Conservation (phyloP, 2,797 vertebrate genomes). For the Bradypodion pumilum region DNA sequence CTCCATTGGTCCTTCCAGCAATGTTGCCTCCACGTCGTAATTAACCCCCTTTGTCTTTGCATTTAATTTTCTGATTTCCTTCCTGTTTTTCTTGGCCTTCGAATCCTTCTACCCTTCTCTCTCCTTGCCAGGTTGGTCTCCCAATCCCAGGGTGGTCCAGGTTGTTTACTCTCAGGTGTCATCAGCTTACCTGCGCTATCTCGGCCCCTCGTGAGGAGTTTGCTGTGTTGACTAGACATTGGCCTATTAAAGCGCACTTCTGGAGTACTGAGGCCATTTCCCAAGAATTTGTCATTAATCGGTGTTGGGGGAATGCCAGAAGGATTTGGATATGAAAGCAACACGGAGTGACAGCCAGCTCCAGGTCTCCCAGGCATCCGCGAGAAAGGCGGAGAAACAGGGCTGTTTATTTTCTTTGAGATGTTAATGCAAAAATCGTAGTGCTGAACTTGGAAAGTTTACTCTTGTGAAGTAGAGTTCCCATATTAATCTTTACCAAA, state of each 20-base stretch:
- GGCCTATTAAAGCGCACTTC: conserved; percentile 60
- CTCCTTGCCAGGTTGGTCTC: conserved; percentile 19
- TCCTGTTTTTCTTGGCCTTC: conserved; percentile 65
- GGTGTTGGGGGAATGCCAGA: conserved; percentile 40
- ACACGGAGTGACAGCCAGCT: conserved; percentile 9
- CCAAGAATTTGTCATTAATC: conserved; percentile 50
- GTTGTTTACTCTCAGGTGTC: conserved; percentile 40
- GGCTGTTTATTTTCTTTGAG: too few species aligned
- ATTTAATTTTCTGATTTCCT: conserved; percentile 50
- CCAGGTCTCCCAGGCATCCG: conserved; percentile 6
- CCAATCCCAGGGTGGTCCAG: conserved; percentile 51
- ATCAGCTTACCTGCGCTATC: not conserved
- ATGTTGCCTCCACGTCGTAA: conserved; percentile 45
- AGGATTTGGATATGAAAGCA: conserved; percentile 29
- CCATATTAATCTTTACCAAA: too few species aligned
- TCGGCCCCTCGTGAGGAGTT: conserved; percentile 15
- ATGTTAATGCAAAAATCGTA: too few species aligned
- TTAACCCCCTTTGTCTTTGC: conserved; percentile 69
- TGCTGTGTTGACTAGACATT: conserved; percentile 20
- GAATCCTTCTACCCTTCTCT: conserved; percentile 59
- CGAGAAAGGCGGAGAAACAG: not conserved
- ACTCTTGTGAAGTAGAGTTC: too few species aligned
- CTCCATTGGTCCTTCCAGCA: conserved; percentile 12
- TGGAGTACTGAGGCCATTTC: conserved; percentile 38
- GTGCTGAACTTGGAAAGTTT: not conserved